Base-by-base conservation (phyloP, 2,113 vertebrate genomes). In the Ranitomeya variabilis region DNA sequence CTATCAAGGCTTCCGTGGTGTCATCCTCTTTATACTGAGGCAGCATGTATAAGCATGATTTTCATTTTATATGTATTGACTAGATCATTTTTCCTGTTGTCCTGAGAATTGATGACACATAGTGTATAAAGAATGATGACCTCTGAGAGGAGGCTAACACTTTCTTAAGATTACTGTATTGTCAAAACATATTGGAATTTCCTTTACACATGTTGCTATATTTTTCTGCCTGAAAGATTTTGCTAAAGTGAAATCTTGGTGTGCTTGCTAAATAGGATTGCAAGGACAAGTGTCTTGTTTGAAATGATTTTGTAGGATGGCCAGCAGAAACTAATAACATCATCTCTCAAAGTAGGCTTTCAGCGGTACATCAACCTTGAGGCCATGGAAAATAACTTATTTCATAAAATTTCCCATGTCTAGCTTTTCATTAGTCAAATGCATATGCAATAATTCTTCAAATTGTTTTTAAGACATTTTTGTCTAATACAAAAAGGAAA, bases 41-140 rank as follows among this genome's bases (percentile, higher is more conserved):
- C 94, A 93, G 95, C 96, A 98, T 99, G 97, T 99, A 99, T 99
- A 99, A 99, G 97, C 97, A 99, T 98, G 96, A 96, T 93, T 95
- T 96, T 96, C 98, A 96, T 98, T 99, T 99, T 97, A 99, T 99
- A 99, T 98, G 97, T 98, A 98, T 97, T 97, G 95, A 96, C 96
- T 95, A 94, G 96, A 97, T 98, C 96, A 96, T 97, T 98, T 96
- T 97, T 96, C 95, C 96, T 96, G 97, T 99, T 97, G 97, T 99
- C 98, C 97, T 97, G 95, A 97, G 96, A 97, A 98, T 97, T 97
- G 97, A 99, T 99, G 98, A 99, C 98, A 99, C 95, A 94, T 96
- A 95, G 96, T 97, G 96, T 98, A 98, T 98, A 99, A 98, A 97
- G 97, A 98, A 97, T 96, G 96, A 98, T 98, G 97, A 98, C 97